Percentiles rank a stretch among this genome's conserved stretches.
Conservation (phyloP, 2,888 invertebrate genomes). For the Polyommatus iphigenia region DNA sequence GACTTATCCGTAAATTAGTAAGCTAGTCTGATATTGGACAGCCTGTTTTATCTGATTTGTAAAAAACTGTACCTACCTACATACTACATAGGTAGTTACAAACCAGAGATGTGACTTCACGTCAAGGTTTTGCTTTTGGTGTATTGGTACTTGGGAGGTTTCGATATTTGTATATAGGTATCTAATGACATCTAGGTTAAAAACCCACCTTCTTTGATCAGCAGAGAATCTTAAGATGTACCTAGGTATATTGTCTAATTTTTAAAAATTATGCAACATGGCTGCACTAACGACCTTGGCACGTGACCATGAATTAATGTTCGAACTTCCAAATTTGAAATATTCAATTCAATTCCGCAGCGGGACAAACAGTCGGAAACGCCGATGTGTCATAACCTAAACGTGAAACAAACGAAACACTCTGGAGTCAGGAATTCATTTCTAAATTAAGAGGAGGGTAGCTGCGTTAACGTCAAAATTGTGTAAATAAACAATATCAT, state of each 20-base stretch:
- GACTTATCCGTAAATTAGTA: neutral
- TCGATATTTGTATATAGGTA: neutral
- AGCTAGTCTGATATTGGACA: neutral
- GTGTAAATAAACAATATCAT: conserved; percentile 6
- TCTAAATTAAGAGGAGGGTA: conserved; percentile 38
- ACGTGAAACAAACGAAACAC: conserved; percentile 33
- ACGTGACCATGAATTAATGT: conserved; percentile 56
- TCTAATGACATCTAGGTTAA: neutral
- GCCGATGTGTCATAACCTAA: conserved; percentile 35
- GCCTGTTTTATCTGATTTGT: neutral
- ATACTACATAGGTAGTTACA: neutral
- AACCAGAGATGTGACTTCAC: neutral
- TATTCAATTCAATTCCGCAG: conserved; percentile 60
- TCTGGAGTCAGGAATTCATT: conserved; percentile 37
- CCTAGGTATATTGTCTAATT: neutral
- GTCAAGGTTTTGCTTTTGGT: neutral
- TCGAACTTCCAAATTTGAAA: conserved; percentile 59
- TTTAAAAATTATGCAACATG: conserved; percentile 40
- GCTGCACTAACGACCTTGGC: conserved; percentile 55
- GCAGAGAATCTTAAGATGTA: neutral
- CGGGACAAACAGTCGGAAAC: conserved; percentile 46
- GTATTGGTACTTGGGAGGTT: neutral
- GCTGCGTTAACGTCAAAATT: conserved; percentile 26
- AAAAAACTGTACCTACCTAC: neutral
- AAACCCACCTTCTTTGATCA: neutral